Base-by-base conservation (phyloP, 1,140 invertebrate species). In the Hyphantria cunea region DNA sequence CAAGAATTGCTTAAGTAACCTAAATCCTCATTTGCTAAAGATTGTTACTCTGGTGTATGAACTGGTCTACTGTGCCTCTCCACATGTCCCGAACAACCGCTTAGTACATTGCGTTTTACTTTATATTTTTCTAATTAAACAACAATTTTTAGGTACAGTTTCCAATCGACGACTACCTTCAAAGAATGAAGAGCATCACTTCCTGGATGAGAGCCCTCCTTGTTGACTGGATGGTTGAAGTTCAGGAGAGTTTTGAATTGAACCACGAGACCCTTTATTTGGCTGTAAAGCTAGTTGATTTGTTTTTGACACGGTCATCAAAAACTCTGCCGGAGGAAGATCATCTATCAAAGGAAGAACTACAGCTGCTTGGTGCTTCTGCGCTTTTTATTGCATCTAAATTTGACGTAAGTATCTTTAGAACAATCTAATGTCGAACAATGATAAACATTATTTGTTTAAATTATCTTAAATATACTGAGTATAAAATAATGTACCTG, bases 221-320 rank as follows among this genome's bases (percentile, higher is more conserved):
- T 0, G 95, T 99, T 4, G 98, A 99, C 87, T 99, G 99, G 99
- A 96, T 99, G 95, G 98, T 99, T 12, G 98, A 99, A 88, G 96
- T 99, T 8, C 96, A 97, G 89, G 98, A 99, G 91, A 98, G 96
- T 39, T 99, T 99, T 88, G 98, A 99, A 84, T 91, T 99, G 0
- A 99, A 99, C 90, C 99, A 99, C 76, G 99, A 99, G 91, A 99
- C 98, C 0, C 89, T 99, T 0, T 99, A 99, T 86, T 92, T 99
- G 74, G 98, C 96, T 51, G 97, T 99, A 12, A 99, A 99, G 92
- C 90, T 99, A 59, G 95, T 99, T 2, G 99, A 99, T 88, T 91
- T 97, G 45, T 99, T 96, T 87, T 91, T 99, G 44, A 94, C 94
- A 41, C 73, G 63, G 42, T 86, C 87, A 3, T 76, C 82, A 10